Evolutionary conservation across 1,140 invertebrate species (phyloP).

Genomic region (Danaus plexippus): DNA sequence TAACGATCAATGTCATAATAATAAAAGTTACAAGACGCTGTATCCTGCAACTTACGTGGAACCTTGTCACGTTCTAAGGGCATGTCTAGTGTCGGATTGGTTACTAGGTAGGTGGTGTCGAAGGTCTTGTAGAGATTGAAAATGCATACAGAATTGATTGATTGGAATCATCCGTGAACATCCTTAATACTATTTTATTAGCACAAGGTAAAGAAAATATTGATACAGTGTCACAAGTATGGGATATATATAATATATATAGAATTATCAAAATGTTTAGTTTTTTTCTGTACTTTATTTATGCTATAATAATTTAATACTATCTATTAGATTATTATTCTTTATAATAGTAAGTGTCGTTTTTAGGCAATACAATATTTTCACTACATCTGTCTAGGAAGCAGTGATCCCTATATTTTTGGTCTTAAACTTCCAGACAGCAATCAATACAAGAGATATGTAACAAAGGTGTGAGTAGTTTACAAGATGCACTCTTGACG

Average conservation of each 20-base stretch:
- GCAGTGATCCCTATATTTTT: too few species aligned
- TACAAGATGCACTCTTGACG: slow-evolving; percentile 15
- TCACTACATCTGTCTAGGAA: too few species aligned
- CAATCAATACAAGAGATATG: not conserved
- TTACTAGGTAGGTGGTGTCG: slow-evolving; percentile 31
- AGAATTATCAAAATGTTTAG: too few species aligned
- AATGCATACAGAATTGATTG: slow-evolving; percentile 44
- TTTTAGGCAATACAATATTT: too few species aligned
- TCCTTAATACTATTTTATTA: slow-evolving; percentile 11
- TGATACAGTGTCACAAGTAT: too few species aligned
- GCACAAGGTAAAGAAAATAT: not conserved
- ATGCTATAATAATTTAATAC: too few species aligned
- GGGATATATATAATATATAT: too few species aligned
- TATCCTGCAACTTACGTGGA: slow-evolving; percentile 24
- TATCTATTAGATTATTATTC: too few species aligned
- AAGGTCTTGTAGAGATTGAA: slow-evolving; percentile 34
- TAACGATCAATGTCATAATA: slow-evolving; percentile 38
- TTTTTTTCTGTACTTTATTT: too few species aligned
- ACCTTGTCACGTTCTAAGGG: slow-evolving; percentile 59
- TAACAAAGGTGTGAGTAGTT: slow-evolving; percentile 21
- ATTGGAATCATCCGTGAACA: slow-evolving; percentile 27
- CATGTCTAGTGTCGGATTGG: slow-evolving; percentile 48
- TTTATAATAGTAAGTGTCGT: too few species aligned
- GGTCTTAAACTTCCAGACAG: too few species aligned
- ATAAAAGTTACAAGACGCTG: slow-evolving; percentile 39